A percentile compares a stretch with the other conserved stretches of the same genome.
Conservation (phyloP, 2,888 invertebrate genomes). For the Poecilobothrus nobilitatus region DNA sequence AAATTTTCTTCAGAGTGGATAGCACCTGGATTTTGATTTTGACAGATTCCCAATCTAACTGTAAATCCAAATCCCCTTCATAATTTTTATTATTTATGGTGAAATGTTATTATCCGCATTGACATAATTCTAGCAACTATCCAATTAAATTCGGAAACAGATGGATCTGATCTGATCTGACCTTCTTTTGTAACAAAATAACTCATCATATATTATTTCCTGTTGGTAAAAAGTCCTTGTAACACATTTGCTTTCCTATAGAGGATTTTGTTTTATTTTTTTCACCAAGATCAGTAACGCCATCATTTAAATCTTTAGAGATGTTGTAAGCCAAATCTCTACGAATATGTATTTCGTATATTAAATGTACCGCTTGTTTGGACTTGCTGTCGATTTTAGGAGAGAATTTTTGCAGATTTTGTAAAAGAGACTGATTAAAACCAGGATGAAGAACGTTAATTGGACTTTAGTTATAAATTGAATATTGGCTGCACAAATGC, state of each 20-base stretch:
- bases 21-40: too few relatives aligned
- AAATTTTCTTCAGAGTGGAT: too few relatives aligned
- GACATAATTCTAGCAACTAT: neutral
- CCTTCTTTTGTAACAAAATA: neutral
- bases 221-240: neutral
- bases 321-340: neutral
- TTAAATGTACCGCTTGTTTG: neutral
- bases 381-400: neutral
- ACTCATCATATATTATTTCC: neutral
- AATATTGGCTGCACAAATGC: too few relatives aligned
- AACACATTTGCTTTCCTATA: neutral
- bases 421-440: neutral
- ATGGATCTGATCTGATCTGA: neutral
- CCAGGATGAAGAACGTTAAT: neutral
- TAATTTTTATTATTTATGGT: neutral
- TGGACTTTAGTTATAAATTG: too few relatives aligned
- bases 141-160: neutral
- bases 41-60: neutral
- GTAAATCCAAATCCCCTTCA: neutral
- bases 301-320: neutral
- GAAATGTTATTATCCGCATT: neutral
- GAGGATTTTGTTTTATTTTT: neutral
- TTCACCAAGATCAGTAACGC: neutral
- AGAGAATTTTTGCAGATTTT: neutral
- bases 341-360: neutral